Evolutionary conservation across 2,797 vertebrate genomes (phyloP), one percentile per base, ranked within the genome.

Genomic region (Urophycis tenuis): DNA sequence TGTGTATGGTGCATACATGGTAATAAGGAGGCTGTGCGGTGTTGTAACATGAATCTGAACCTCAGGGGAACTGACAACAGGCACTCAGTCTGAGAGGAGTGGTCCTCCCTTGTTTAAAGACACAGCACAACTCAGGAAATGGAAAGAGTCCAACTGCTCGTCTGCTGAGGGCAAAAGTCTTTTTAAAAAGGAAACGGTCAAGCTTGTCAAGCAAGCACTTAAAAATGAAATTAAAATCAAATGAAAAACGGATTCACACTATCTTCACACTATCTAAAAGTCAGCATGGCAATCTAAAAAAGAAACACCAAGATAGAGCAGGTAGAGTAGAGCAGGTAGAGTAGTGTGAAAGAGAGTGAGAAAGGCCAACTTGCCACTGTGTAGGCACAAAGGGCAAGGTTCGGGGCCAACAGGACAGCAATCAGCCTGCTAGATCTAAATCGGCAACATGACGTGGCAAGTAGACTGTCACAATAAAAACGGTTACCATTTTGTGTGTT

Each of bases 301-400:
- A 39, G 82, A 64, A 53, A 69, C n/a, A 84, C 78, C 64, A 34
- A 80, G 72, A 71, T 7, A 77, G 32, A 72, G 75, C 1, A 76
- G 81, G 83, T n/a, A n/a, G n/a, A n/a, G n/a, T n/a, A n/a, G n/a
- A n/a, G n/a, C n/a, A n/a, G n/a, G n/a, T n/a, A n/a, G n/a, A n/a
- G 74, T 41, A 79, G 34, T 45, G 34, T 83, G 81, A 73, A 76
- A 85, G 75, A 81, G 64, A 36, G 41, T 49, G 73, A 31, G 81
- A 76, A 77, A 53, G 71, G 79, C 83, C 81, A 80, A 87, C 81
- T 76, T 78, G 60, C 80, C 29, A 78, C 74, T 39, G 79, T 79
- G 80, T 75, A 49, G 69, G 85, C 80, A 75, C 85, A 89, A 88
- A 88, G 92, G 84, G 76, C 90, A 93, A 94, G 74, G 93, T 93